These are phyloP conservation scores for Chelonus formosanus DNA, from an alignment of 2,888 invertebrate genomes.

Conservation along the genomic window DNA sequence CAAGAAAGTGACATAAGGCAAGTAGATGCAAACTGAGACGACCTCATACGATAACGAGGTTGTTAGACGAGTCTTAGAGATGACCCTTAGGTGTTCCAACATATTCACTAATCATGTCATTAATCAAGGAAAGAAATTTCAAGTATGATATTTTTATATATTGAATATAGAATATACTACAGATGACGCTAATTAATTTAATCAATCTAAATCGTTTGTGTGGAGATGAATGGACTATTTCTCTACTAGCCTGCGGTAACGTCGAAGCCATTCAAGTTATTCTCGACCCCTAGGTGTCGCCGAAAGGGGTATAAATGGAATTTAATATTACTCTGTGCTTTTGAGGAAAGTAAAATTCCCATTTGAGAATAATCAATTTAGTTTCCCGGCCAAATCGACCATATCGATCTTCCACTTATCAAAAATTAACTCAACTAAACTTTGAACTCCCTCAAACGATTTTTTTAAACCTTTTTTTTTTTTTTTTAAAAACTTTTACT, in stretches of 20 bases:
- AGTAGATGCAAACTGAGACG: conserved; percentile 20
- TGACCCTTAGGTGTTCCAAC: not conserved
- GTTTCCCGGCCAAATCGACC: not conserved
- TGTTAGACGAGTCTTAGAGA: conserved; percentile 37
- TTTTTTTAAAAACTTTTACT: too few relatives aligned
- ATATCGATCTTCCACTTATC: not conserved
- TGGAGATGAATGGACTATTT: conserved; percentile 2
- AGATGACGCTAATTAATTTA: conserved; percentile 2
- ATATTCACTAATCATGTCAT: conserved; percentile 4
- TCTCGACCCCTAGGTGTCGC: conserved; percentile 14
- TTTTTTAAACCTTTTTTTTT: too few relatives aligned
- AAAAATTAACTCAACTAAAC: not conserved
- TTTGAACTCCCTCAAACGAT: too few relatives aligned
- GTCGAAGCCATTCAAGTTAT: conserved; percentile 9
- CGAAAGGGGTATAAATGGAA: conserved; percentile 32
- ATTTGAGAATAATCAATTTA: conserved; percentile 1
- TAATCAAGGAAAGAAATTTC: not conserved
- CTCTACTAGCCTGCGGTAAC: not conserved
- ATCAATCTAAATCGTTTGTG: not conserved
- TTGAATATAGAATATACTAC: too few relatives aligned
- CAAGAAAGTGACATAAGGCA: conserved; percentile 1
- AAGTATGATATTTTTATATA: conserved; percentile 2
- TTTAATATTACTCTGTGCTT: conserved; percentile 35
- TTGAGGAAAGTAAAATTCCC: not conserved
- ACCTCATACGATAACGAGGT: conserved; percentile 40